Conservation (phyloP, 2,113 vertebrate genomes). For the Mungos mungo region DNA sequence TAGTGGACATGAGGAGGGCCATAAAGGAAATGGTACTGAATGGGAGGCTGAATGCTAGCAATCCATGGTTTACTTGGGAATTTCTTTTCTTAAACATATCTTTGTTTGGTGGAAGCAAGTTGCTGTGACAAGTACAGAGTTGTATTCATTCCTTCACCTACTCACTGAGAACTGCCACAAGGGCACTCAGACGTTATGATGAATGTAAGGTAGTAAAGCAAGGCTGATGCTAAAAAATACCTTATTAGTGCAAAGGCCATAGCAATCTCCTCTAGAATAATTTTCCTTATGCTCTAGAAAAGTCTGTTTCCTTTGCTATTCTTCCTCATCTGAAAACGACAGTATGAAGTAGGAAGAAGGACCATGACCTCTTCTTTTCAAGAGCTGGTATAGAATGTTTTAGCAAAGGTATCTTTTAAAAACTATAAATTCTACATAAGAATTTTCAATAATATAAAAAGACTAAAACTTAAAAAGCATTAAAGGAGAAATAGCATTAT, state of each 20-base stretch:
- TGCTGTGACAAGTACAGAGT: background rate
- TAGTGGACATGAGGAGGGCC: background rate
- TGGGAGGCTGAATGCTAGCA: background rate
- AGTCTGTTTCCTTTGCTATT: background rate
- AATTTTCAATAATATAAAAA: conserved; percentile 33
- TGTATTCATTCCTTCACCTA: background rate
- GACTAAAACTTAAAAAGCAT: background rate
- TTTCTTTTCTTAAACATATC: background rate
- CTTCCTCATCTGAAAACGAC: background rate
- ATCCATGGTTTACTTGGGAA: background rate
- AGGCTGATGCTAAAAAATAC: background rate
- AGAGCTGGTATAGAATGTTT: background rate
- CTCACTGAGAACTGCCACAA: background rate
- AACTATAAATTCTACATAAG: background rate
- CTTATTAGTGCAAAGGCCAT: background rate
- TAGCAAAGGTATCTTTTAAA: background rate
- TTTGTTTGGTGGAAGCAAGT: background rate
- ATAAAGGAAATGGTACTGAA: background rate
- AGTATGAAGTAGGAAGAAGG: background rate
- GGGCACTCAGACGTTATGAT: background rate
- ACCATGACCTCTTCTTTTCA: background rate
- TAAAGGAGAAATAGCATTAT: background rate
- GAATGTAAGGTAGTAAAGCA: background rate
- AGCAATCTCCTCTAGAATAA: background rate
- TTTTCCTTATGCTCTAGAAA: background rate